These are phyloP conservation scores for Oikopleura dioica DNA, from an alignment of 23 tunicate species.

Conservation along the genomic window DNA sequence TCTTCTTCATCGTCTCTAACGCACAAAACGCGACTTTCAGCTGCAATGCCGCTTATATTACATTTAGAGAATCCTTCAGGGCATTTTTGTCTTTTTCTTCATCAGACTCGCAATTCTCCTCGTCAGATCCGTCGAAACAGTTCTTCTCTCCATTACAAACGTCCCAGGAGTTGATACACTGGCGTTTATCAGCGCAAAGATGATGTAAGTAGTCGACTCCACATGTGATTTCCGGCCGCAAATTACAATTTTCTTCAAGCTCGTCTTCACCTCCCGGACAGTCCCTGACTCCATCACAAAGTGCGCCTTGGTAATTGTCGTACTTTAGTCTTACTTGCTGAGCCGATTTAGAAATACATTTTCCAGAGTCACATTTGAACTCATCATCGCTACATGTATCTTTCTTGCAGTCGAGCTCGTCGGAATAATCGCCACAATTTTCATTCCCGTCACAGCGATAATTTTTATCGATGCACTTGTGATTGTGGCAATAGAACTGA, in stretches of 20 bases:
- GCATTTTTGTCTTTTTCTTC: neutral
- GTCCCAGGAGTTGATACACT: neutral
- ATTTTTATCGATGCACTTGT: neutral
- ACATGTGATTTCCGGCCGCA: no score
- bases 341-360: neutral
- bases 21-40: no score
- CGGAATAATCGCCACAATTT: neutral
- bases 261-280: no score
- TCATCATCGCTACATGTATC: neutral
- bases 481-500: neutral
- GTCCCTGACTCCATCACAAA: neutral
- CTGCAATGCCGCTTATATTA: no score
- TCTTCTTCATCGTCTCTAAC: no score
- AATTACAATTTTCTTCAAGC: no score
- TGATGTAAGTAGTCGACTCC: no score
- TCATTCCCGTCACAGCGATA: neutral
- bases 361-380: neutral
- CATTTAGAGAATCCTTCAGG: no score
- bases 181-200: neutral
- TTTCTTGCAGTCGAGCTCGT: neutral
- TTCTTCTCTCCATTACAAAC: neutral
- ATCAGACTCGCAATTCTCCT: neutral
- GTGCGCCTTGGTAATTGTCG: neutral
- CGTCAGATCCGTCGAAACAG: neutral
- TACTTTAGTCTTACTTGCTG: neutral